Base-by-base conservation (phyloP, 2,888 invertebrate genomes). In the Acleris literana region DNA sequence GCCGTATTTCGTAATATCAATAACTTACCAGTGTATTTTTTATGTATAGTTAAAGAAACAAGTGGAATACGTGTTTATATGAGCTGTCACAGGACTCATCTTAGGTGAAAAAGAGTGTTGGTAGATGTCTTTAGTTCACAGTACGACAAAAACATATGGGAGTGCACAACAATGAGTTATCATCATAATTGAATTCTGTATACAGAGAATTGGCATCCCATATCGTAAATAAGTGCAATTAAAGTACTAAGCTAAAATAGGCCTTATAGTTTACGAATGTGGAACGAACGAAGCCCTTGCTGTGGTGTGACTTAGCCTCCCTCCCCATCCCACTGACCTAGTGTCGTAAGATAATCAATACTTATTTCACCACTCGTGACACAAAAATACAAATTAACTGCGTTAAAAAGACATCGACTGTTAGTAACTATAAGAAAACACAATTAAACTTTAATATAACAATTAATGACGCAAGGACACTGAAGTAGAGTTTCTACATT, bases 271-370 rank as follows among this genome's bases (percentile, higher is more conserved):
- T 17, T 0, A 11, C 5, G 3, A 33, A 49, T 25, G 18, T 49
- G 25, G 33, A 25, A 55, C 6, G 3, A 29, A 17, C 9, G 13
- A 25, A 43, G 18, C 52, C 51, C 18, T 16, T 33, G 4, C 22
- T 20, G 49, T 29, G 44, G 61, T 44, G 60, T 39, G 17, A 78
- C 75, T 70, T 79, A 60, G 74, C 84, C 83, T 77, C 78, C 78
- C 80, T 82, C 70, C 71, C 74, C 76, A 71, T 72, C 70, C 73
- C 70, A 75, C 75, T 79, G 82, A 54, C 51, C 55, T 29, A 58
- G 62, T 66, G 70, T 81, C 83, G 82, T 79, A 83, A 81, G 82
- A 86, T 87, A 87, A 87, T 87, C 87, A 87, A 87, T 87, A 84
- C 76, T 70, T 75, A 69, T 68, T 59, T 56, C 55, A 59, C 16